Evolutionary conservation across 2,888 invertebrate species (phyloP).

Genomic region (Orthosia gracilis): DNA sequence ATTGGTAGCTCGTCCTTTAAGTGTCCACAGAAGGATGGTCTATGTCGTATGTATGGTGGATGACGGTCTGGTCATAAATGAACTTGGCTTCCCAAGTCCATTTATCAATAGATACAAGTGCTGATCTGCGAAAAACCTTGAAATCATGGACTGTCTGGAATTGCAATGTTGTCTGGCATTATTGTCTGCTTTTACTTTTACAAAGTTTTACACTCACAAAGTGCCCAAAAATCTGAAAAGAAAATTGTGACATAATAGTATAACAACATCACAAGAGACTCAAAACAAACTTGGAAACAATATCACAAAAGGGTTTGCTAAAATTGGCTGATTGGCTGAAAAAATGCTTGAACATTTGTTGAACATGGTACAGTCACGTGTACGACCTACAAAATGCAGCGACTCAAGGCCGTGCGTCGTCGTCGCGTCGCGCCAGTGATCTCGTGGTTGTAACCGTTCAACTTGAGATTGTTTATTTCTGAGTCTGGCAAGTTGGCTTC

Average conservation of each 20-base stretch:
- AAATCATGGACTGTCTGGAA: background rate
- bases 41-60: too few relatives aligned
- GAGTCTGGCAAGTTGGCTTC: slow-evolving; percentile 36
- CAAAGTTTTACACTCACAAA: background rate
- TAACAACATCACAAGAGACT: background rate
- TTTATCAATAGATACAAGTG: background rate
- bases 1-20: background rate
- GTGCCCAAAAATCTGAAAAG: background rate
- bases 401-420: slow-evolving; percentile 34
- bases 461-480: slow-evolving; percentile 47
- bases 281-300: background rate
- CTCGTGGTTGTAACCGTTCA: background rate
- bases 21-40: background rate
- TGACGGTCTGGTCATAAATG: background rate
- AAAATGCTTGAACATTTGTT: background rate
- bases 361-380: slow-evolving; percentile 36
- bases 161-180: background rate
- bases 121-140: background rate
- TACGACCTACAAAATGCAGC: slow-evolving; percentile 45
- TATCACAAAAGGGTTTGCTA: slow-evolving; percentile 14
- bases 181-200: background rate
- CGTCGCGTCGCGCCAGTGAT: slow-evolving; percentile 23
- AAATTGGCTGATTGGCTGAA: slow-evolving; percentile 16
- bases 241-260: slow-evolving; percentile 6
- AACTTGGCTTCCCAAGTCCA: background rate